A percentile compares a stretch with the other conserved stretches of the same genome.
Evolutionary conservation across 2,888 invertebrate species (phyloP).

Genomic region (Drosophila falleni): DNA sequence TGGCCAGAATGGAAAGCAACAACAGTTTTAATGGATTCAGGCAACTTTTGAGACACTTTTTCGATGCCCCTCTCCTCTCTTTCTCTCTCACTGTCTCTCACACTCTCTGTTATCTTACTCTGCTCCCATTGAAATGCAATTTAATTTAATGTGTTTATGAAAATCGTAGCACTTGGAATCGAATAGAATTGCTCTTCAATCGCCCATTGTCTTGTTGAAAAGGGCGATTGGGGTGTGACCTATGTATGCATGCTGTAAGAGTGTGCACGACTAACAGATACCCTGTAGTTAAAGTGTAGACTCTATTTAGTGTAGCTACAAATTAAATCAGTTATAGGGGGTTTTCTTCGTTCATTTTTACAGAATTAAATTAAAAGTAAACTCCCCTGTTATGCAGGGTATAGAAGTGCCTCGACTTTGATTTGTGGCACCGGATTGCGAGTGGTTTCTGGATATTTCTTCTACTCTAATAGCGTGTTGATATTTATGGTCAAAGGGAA

Average conservation of each 20-base stretch:
- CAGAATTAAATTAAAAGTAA: neutral
- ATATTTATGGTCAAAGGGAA: conserved; percentile 66
- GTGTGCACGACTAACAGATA: neutral
- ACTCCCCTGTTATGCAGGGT: conserved; percentile 8
- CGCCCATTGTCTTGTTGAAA: conserved; percentile 56
- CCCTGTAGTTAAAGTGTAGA: neutral
- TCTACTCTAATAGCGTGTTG: conserved; percentile 42
- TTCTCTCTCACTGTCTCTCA: neutral
- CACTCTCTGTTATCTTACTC: neutral
- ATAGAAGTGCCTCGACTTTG: conserved; percentile 38
- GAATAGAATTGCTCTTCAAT: conserved; percentile 55
- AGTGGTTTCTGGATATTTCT: conserved; percentile 13
- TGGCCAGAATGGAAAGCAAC: conserved; percentile 22
- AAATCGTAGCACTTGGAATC: conserved; percentile 70
- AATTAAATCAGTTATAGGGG: neutral
- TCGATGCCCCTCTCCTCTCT: neutral
- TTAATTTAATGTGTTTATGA: conserved; percentile 84
- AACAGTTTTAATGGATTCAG: conserved; percentile 60
- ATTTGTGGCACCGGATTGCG: conserved; percentile 45
- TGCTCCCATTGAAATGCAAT: conserved; percentile 77
- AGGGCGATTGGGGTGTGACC: conserved; percentile 26
- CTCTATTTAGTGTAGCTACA: too few relatives aligned
- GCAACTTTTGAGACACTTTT: conserved; percentile 50
- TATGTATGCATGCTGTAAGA: neutral
- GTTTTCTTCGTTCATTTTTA: neutral